A percentile compares a stretch with the other conserved stretches of the same genome.
Conservation (phyloP, 1,140 invertebrate species). For the Tetramorium simillimum region DNA sequence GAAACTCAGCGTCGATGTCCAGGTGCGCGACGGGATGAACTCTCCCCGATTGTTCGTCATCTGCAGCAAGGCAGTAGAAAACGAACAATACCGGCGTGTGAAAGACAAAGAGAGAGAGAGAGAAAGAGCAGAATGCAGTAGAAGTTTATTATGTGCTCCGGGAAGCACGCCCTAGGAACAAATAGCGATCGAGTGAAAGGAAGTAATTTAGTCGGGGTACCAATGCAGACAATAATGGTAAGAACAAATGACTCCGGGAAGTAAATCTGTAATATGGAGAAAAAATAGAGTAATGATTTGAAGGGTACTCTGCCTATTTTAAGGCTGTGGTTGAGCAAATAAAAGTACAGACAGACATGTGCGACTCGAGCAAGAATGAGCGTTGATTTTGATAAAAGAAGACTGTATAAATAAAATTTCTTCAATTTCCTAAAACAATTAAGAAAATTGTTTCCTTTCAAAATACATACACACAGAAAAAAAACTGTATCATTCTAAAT, state of each 20-base stretch:
- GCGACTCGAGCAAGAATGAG: not conserved
- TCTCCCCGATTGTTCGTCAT: slow-evolving; percentile 25
- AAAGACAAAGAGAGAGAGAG: slow-evolving; percentile 1
- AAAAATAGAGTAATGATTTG: not conserved
- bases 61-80: not conserved
- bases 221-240: slow-evolving; percentile 43
- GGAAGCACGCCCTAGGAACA: slow-evolving; percentile 10
- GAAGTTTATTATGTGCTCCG: slow-evolving; percentile 38
- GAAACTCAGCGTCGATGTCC: slow-evolving; percentile 53
- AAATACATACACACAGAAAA: too few relatives aligned
- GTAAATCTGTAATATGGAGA: not conserved
- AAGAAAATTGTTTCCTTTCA: too few relatives aligned
- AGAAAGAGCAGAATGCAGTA: not conserved
- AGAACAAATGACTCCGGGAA: not conserved
- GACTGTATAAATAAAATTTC: too few relatives aligned
- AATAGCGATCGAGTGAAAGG: not conserved
- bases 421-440: too few relatives aligned
- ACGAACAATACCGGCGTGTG: not conserved
- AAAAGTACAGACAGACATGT: not conserved
- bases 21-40: slow-evolving; percentile 25
- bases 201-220: slow-evolving; percentile 29
- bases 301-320: not conserved
- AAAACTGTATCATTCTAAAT: too few relatives aligned
- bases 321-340: not conserved
- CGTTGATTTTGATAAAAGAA: not conserved